Base-by-base conservation (phyloP, 2,797 vertebrate genomes). In the Danio jaintianensis region DNA sequence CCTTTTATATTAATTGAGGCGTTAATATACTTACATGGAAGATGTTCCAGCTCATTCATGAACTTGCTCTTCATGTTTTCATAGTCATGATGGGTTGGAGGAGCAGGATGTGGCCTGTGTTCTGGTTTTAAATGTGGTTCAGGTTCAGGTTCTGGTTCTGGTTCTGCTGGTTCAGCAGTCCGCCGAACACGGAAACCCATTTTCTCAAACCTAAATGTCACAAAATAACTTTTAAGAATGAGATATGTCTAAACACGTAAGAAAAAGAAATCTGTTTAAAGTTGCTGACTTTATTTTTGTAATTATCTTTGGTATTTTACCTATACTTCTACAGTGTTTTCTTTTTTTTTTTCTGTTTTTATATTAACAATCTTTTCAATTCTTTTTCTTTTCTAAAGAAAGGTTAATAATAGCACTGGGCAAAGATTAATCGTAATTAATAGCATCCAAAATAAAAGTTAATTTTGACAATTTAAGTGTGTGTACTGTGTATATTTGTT, bases 61-160 rank as follows among this genome's bases (percentile, higher is more conserved):
- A 96, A 96, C 88, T 96, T 96, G 80, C 93, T 91, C 89, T 94
- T 96, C 91, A 95, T 95, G 87, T 95, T 88, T 70, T 93, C 91
- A 86, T 95, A 95, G 84, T 94, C 90, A 6, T 95, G 93, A 29
- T 90, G 86, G 55, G 58, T 81, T 67, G 85, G 86, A 13, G 43
- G 1, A 58, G 59, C 18, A 42, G 29, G 78, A 76, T 55, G 73
- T 20, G 72, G 52, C 76, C 87, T 55, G 36, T 59, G 47, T 67
- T 73, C 69, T 40, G 63, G 66, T 52, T 67, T 78, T 6, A 78
- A 16, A 2, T 85, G 53, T 10, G 89, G 88, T 80, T 93, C 90
- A 0, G 86, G 56, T 58, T 93, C 91, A 2, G 88, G 89, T 4
- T 85, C 62, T 6, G 89, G 88, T 79, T 93, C 90, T 0, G 87